Evolutionary conservation across 2,888 invertebrate genomes (phyloP), one percentile per base, ranked within the genome.

Genomic region (Hermodice carunculata): DNA sequence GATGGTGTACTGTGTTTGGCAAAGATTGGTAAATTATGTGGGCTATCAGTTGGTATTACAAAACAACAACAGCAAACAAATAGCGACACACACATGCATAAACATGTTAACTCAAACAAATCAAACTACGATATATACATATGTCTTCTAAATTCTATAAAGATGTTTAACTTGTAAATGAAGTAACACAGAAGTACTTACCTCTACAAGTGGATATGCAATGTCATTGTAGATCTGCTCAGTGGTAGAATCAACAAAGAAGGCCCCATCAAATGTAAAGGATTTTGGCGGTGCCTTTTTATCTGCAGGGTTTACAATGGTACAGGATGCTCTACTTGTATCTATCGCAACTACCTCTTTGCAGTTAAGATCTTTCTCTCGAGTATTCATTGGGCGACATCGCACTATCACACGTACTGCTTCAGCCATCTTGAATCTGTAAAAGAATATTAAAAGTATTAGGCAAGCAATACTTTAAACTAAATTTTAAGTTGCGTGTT

Each of bases 151-250:
- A n/a, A n/a, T n/a, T n/a, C n/a, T n/a, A n/a, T n/a, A n/a, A n/a
- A n/a, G n/a, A n/a, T n/a, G n/a, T n/a, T n/a, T n/a, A n/a, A n/a
- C n/a, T n/a, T n/a, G n/a, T n/a, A n/a, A n/a, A n/a, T 92, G 86
- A 19, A 79, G 22, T n/a, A 28, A 49, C 34, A 31, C 46, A 48
- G 54, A 37, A 37, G 56, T 3, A 59, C 77, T 83, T 83, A 92
- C 92, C 89, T 94, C 94, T 40, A 94, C 92, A 34, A 94, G 85
- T 1, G 93, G 91, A 81, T 92, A 94, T 66, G 92, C 92, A 66
- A 94, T 94, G 79, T 95, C 94, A 81, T 93, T 93, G 89, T 95
- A 95, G 40, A 95, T 91, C 46, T 89, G 89, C 83, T 95, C 95
- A 0, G 95, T 95, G n/a, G 90, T 91, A 0, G 93, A 91, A 61